Conservation (phyloP, 2,797 vertebrate species). For the Euthynnus affinis region DNA sequence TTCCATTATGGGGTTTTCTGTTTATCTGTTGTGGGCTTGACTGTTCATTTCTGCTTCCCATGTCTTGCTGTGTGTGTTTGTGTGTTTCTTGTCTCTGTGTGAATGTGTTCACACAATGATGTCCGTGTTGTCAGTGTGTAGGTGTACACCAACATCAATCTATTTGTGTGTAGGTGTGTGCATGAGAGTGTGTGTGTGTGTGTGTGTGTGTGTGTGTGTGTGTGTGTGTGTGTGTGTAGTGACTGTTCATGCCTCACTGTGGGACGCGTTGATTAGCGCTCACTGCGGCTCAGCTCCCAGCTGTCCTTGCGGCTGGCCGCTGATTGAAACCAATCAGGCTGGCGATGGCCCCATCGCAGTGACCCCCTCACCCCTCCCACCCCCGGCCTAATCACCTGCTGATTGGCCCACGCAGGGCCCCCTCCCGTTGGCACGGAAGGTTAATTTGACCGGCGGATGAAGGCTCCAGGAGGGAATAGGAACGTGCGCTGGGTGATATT, state of each 20-base stretch:
- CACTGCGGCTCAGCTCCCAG: constrained; percentile 83
- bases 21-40: constrained; percentile 78
- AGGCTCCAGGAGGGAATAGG: constrained; percentile 86
- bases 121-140: constrained; percentile 66
- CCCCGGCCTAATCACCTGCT: constrained; percentile 87
- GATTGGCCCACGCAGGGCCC: constrained; percentile 86
- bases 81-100: constrained; percentile 55
- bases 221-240: constrained; percentile 50
- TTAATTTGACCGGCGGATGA: constrained; percentile 88
- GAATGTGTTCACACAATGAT: constrained; percentile 67
- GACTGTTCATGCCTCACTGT: constrained; percentile 84
- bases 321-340: constrained; percentile 88
- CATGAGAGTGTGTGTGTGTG: constrained; percentile 7
- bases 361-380: constrained; percentile 87
- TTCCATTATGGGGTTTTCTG: constrained; percentile 74
- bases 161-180: constrained; percentile 14
- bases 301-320: constrained; percentile 82
- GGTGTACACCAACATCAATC: constrained; percentile 61
- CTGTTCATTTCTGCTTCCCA: constrained; percentile 80
- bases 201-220: constrained; percentile 50
- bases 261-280: constrained; percentile 84
- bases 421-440: constrained; percentile 86
- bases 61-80: constrained; percentile 76
- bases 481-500: constrained; percentile 88
- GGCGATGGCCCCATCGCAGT: constrained; percentile 85